Evolutionary conservation across 1,140 invertebrate genomes (phyloP), one percentile per base, ranked within the genome.

Genomic region (Bactericera cockerelli): DNA sequence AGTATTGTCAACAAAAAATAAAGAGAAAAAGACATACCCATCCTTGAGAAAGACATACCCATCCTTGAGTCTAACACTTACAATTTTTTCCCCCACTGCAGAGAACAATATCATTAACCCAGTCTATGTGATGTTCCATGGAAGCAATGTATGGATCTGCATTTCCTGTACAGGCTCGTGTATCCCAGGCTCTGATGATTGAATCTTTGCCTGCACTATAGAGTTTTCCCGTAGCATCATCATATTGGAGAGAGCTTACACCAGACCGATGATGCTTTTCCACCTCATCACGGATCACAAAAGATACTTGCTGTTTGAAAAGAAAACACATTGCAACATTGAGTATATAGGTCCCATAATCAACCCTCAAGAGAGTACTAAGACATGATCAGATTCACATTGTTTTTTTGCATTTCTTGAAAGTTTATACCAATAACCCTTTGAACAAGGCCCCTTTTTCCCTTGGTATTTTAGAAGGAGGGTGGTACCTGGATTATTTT

Each of bases 61-160:
- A n/a, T n/a, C n/a, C n/a, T n/a, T n/a, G n/a, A n/a, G n/a, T n/a
- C n/a, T n/a, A n/a, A n/a, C 59, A 72, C 77, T 72, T 72, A 93
- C 90, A 80, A 74, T 97, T 94, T 74, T 91, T 87, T 26, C 94
- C 94, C 65, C 87, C 87, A 74, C 94, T 97, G 70, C 95, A 99
- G 1, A 99, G 76, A 10, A 98, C 87, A 71, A 99, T 95, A 75
- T 99, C 96, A 75, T 99, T 99, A 13, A 99, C 93, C 96, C 96
- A 99, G 73, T 99, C 96, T 16, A 94, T 98, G 69, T 99, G 96
- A 75, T 99, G 95, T 69, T 93, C 89, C 87, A 93, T 89, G 1
- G 93, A 95, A 67, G 95, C 90, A 38, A 93, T 81, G 71, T 94
- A 98, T 49, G 85, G 82, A 65, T 95, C 89, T 67, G 86, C 79